phyloP scores from a whole-genome alignment of 2,888 invertebrate genomes.

The Koerneria pararmatus region DNA sequence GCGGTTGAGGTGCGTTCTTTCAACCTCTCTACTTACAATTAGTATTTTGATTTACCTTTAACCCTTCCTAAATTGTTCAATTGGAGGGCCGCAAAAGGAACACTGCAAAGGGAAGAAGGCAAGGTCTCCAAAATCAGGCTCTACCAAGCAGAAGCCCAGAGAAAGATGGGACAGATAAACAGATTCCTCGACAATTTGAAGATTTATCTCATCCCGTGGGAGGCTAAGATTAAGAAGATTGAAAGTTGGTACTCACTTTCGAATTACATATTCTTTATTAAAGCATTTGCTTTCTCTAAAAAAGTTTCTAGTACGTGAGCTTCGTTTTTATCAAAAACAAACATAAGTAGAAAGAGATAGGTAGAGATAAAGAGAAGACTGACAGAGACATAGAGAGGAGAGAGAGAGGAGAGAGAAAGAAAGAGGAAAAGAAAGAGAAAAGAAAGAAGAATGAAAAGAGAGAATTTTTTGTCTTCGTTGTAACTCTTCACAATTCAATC shows the following conservation, averaged over 20 bases:
- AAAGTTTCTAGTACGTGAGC: too few relatives aligned
- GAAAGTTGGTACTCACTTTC: constrained; percentile 74
- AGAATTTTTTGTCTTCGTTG: too few relatives aligned
- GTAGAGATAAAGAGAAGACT: too few relatives aligned
- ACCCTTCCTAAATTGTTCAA: not conserved
- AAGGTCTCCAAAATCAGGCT: constrained; percentile 59
- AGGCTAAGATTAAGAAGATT: constrained; percentile 87
- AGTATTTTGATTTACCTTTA: not conserved
- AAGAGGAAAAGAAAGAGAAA: too few relatives aligned
- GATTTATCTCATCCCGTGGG: constrained; percentile 87
- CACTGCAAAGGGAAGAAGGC: constrained; percentile 60
- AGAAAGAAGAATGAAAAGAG: too few relatives aligned
- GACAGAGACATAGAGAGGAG: too few relatives aligned
- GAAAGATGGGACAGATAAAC: constrained; percentile 73
- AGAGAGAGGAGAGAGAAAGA: too few relatives aligned
- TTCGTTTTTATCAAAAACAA: too few relatives aligned
- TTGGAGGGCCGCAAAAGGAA: constrained; percentile 59
- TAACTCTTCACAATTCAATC: too few relatives aligned
- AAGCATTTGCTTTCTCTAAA: too few relatives aligned
- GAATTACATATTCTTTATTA: too few relatives aligned
- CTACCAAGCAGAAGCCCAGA: constrained; percentile 51
- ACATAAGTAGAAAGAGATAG: too few relatives aligned
- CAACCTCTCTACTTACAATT: not conserved
- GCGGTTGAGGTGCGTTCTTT: constrained; percentile 44
- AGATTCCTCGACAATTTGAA: constrained; percentile 81